A percentile compares a stretch with the other conserved stretches of the same genome.
phyloP scores from a whole-genome alignment of 92 coral and sea anemone genomes.

The Epizoanthus fatuus region DNA sequence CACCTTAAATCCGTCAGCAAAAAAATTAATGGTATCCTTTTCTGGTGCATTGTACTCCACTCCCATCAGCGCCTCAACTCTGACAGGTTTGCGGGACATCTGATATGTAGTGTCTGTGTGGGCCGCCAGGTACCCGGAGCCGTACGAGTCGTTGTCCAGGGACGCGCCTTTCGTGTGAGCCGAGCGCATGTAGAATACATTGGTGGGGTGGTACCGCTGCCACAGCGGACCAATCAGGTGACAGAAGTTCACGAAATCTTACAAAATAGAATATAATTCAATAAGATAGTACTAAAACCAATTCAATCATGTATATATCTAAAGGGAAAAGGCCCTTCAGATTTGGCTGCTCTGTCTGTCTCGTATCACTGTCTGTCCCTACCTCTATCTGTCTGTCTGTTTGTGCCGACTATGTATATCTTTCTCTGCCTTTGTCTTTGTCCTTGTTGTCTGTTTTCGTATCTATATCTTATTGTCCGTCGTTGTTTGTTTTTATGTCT shows the following conservation, averaged over 20 bases:
- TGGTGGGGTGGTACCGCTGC: conserved; percentile 48
- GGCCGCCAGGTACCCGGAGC: conserved; percentile 36
- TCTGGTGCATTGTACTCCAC: conserved; percentile 38
- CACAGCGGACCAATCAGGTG: conserved; percentile 23
- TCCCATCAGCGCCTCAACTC: conserved; percentile 29
- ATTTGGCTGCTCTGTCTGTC: too few species aligned
- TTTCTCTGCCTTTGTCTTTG: too few species aligned
- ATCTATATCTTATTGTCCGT: too few species aligned
- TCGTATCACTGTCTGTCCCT: too few species aligned
- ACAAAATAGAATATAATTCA: neutral
- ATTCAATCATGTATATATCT: too few species aligned
- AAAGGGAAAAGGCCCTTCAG: too few species aligned
- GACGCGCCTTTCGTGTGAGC: conserved; percentile 27
- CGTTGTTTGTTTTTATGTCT: too few species aligned
- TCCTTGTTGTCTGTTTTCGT: too few species aligned
- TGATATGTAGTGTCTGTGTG: conserved; percentile 45
- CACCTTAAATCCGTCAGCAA: conserved; percentile 40
- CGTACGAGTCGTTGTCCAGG: conserved; percentile 38
- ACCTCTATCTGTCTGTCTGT: too few species aligned
- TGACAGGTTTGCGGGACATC: conserved; percentile 38
- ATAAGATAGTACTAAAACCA: too few species aligned
- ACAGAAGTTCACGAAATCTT: conserved; percentile 27
- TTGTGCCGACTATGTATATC: too few species aligned
- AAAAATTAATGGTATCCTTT: conserved; percentile 40
- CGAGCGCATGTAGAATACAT: conserved; percentile 34